phyloP scores from a whole-genome alignment of 2,797 vertebrate genomes.

The Chaenodraco wilsoni region DNA sequence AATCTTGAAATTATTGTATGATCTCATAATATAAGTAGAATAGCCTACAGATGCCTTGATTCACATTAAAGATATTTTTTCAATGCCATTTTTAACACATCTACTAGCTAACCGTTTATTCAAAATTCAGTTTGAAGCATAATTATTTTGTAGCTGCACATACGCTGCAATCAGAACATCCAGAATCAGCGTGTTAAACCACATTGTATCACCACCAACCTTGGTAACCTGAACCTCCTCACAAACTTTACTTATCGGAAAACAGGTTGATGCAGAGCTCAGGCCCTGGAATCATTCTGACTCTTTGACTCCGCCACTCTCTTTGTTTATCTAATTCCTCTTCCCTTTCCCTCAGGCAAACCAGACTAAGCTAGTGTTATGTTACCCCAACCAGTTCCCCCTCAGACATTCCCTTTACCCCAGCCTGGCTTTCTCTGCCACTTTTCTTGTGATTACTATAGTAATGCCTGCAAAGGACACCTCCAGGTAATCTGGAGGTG shows the following conservation, averaged over 20 bases:
- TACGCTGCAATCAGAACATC: not conserved
- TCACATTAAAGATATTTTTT: no score
- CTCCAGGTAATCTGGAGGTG: conserved; percentile 32
- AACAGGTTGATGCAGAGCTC: conserved; percentile 1
- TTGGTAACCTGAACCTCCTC: not conserved
- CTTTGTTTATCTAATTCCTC: conserved; percentile 23
- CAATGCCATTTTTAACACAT: no score
- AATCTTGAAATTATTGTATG: no score
- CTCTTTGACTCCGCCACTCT: not conserved
- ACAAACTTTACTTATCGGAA: conserved; percentile 8
- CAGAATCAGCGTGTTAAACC: not conserved
- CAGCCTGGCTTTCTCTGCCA: conserved; percentile 15
- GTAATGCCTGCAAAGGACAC: conserved; percentile 27
- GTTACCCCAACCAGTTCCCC: conserved; percentile 16
- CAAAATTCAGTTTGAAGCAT: no score
- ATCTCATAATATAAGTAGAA: no score
- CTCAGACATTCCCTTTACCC: conserved; percentile 22
- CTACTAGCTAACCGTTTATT: no score
- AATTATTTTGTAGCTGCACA: no score
- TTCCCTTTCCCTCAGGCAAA: conserved; percentile 19
- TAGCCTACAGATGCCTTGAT: no score
- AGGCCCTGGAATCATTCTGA: conserved; percentile 9
- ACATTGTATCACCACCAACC: not conserved
- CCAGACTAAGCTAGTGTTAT: conserved; percentile 14
- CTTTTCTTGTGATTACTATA: conserved; percentile 30